These are phyloP conservation scores for Drosophila nebulosa DNA, from an alignment of 1,140 invertebrate genomes.

Conservation along the genomic window DNA sequence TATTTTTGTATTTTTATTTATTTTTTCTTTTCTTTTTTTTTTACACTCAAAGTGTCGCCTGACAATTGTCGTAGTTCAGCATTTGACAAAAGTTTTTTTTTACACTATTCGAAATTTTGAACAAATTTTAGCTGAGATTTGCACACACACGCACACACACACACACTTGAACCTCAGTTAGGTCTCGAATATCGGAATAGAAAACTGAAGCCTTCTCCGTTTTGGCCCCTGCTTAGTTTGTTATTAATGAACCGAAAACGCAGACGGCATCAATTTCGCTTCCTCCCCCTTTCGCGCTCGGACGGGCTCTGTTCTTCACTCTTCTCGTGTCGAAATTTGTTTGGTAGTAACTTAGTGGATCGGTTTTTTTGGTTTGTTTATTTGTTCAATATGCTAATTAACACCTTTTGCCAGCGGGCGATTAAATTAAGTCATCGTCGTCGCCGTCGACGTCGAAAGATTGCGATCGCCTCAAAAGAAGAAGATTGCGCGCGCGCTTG, in stretches of 20 bases:
- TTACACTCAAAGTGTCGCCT: constrained; percentile 49
- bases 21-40: constrained; percentile 61
- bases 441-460: constrained; percentile 56
- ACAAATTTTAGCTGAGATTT: constrained; percentile 43
- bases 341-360: too few species aligned
- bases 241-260: constrained; percentile 59
- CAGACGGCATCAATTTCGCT: constrained; percentile 42
- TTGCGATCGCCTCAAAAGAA: constrained; percentile 33
- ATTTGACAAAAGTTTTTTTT: constrained; percentile 10
- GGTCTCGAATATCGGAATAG: not conserved
- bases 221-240: constrained; percentile 14
- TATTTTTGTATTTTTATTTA: not conserved
- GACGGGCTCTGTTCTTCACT: not conserved
- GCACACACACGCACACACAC: constrained; percentile 33
- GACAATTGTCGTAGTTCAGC: constrained; percentile 35
- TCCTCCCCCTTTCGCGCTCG: not conserved
- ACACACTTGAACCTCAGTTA: not conserved
- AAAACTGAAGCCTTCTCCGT: constrained; percentile 1
- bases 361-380: constrained; percentile 17
- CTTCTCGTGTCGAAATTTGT: too few species aligned
- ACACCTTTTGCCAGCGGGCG: constrained; percentile 61
- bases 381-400: constrained; percentile 74
- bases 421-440: constrained; percentile 74
- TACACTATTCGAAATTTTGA: not conserved
- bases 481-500: constrained; percentile 23